Evolutionary conservation across 2,888 invertebrate genomes (phyloP).

Genomic region (Hirudinaria manillensis): DNA sequence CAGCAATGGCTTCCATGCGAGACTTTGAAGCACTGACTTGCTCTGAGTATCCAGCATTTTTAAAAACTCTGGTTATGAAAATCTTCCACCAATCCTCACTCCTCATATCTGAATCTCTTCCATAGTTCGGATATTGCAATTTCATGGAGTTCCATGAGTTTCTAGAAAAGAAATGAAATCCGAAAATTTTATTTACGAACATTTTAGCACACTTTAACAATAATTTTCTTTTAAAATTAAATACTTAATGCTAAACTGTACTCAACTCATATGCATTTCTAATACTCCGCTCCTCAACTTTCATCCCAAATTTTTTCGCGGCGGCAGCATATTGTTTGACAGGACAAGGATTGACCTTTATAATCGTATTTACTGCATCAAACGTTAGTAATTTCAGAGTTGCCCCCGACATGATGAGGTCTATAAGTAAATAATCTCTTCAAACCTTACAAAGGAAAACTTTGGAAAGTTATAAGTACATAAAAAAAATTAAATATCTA

Average conservation of each 20-base stretch:
- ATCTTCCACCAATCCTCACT: conserved; percentile 26
- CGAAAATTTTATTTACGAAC: neutral
- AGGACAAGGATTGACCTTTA: conserved; percentile 13
- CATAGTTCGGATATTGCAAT: conserved; percentile 23
- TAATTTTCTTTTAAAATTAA: no score
- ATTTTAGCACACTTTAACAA: neutral
- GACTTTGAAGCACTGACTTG: neutral
- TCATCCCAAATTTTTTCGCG: conserved; percentile 16
- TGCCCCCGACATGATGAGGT: neutral
- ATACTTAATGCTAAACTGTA: no score
- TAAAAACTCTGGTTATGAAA: conserved; percentile 20
- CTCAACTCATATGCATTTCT: conserved; percentile 9
- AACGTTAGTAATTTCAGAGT: conserved; percentile 15
- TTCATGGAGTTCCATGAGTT: conserved; percentile 13
- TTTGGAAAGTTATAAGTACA: no score
- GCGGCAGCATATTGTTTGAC: conserved; percentile 17
- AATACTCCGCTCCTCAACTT: neutral
- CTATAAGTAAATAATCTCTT: no score
- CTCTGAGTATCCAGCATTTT: conserved; percentile 5
- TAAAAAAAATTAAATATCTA: no score
- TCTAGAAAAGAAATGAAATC: conserved; percentile 1
- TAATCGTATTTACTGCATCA: conserved; percentile 26
- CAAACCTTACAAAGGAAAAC: no score
- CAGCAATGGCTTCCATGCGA: neutral
- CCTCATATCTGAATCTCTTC: conserved; percentile 4